Evolutionary conservation across 2,888 invertebrate genomes (phyloP), one percentile per base, ranked within the genome.

Genomic region (Cerastis leucographa): DNA sequence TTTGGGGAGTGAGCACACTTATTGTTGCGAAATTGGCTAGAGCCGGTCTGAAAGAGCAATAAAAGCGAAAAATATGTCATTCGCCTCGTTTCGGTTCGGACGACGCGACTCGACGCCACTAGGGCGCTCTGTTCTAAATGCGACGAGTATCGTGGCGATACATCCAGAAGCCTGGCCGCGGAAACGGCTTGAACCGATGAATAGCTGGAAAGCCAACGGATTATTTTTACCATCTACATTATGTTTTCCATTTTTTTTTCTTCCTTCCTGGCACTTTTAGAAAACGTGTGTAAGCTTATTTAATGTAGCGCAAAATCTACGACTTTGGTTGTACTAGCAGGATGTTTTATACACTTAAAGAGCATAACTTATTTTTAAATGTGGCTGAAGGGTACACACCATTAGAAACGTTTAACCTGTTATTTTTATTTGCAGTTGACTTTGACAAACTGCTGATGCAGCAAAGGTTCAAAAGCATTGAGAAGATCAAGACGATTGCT

Each of bases 401-500:
- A n/a, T n/a, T 35, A 40, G 5, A n/a, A 44, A 46, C 19, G 9
- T 7, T 22, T 70, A 49, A 78, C 12, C 1, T 44, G 0, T 17
- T 29, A 2, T 49, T 68, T 4, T 74, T 49, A 46, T 86, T 97
- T 95, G 54, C 94, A 98, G 98, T 98, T 89, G 99, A 99, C 95
- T 99, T 99, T 94, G 99, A 99, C 95, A 98, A 99, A 94, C 95
- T 99, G 40, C 94, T 99, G 86, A 98, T 98, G 92, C 98, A 99
- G 91, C 97, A 98, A 59, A 97, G 98, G 42, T 99, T 99, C 94
- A 97, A 98, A 71, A 98, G 98, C 75, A 98, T 99, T 74, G 99
- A 99, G 94, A 99, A 99, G 96, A 99, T 99, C 80, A 99, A 99
- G 95, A 99, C 99, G 0, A 99, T 99, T 49, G 99, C 99, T 44